These are phyloP conservation scores for Otus sunia DNA, from an alignment of 2,113 vertebrate species.

Conservation along the genomic window DNA sequence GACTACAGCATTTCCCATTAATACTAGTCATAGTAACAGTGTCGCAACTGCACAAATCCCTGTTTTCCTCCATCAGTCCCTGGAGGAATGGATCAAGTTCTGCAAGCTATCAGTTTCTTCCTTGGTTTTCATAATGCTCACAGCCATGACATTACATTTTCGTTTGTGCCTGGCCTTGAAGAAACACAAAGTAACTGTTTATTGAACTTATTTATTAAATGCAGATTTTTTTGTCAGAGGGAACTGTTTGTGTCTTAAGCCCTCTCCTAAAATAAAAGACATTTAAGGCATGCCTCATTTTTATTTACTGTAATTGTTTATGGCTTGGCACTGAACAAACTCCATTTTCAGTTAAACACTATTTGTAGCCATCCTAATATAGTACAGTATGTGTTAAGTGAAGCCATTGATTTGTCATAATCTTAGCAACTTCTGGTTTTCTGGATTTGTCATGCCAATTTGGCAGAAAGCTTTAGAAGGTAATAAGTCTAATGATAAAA, in stretches of 20 bases:
- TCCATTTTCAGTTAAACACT: conserved; percentile 32
- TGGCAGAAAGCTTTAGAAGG: not conserved
- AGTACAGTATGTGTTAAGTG: not conserved
- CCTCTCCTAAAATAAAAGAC: not conserved
- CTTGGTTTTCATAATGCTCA: not conserved
- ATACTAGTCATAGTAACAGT: not conserved
- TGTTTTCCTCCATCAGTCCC: not conserved
- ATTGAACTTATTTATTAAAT: conserved; percentile 13
- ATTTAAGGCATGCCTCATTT: not conserved
- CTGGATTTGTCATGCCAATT: not conserved
- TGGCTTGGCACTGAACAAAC: conserved; percentile 10
- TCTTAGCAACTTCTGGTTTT: not conserved
- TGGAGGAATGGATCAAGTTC: not conserved
- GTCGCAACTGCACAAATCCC: not conserved
- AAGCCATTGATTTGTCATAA: conserved; percentile 5
- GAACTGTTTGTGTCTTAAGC: not conserved
- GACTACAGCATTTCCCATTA: not conserved
- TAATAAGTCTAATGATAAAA: not conserved
- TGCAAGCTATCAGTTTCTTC: not conserved
- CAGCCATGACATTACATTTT: not conserved
- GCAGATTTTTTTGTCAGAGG: not conserved
- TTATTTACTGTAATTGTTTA: conserved; percentile 24
- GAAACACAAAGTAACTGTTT: not conserved
- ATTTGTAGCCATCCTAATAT: not conserved
- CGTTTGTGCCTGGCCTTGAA: not conserved